Evolutionary conservation across 2,113 vertebrate species (phyloP).

Genomic region (Clinocottus analis): DNA sequence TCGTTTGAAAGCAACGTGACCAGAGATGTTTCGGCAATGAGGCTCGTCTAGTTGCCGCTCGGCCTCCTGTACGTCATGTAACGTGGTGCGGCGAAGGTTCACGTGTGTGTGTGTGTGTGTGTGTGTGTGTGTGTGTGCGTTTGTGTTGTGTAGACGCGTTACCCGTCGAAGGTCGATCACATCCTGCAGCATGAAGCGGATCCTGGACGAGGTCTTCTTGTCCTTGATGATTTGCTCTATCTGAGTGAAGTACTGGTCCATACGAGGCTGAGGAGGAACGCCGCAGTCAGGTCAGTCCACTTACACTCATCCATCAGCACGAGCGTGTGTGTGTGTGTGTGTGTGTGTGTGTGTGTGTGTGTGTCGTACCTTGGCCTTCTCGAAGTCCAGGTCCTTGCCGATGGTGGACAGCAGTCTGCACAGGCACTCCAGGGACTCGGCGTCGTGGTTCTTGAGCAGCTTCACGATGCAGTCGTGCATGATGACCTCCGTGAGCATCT

Average conservation of each 20-base stretch:
- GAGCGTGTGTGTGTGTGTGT: too few relatives aligned
- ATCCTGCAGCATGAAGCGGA: slow-evolving; percentile 98
- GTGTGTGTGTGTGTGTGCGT: too few relatives aligned
- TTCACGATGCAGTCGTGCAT: slow-evolving; percentile 99
- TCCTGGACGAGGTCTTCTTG: slow-evolving; percentile 95
- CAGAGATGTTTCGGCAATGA: too few relatives aligned
- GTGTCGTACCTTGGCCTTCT: slow-evolving; percentile 90
- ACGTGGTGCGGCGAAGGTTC: too few relatives aligned
- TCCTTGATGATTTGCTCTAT: slow-evolving; percentile 99
- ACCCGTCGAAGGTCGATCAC: slow-evolving; percentile 94
- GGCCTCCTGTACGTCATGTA: too few relatives aligned
- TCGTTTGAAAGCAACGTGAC: too few relatives aligned
- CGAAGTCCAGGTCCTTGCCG: slow-evolving; percentile 98
- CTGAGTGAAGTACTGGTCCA: slow-evolving; percentile 99
- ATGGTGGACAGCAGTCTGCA: slow-evolving; percentile 96
- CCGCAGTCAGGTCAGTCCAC: neutral
- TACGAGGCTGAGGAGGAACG: slow-evolving; percentile 87
- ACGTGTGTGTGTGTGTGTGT: too few relatives aligned
- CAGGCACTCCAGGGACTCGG: slow-evolving; percentile 97
- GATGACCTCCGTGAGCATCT: slow-evolving; percentile 98
- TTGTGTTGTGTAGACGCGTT: slow-evolving; percentile 5
- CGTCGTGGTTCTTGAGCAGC: slow-evolving; percentile 96
- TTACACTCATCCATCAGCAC: too few relatives aligned
- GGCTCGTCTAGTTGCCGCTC: too few relatives aligned
- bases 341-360: too few relatives aligned